A percentile compares a stretch with the other conserved stretches of the same genome.
phyloP scores from a whole-genome alignment of 2,797 vertebrate species.

The Cuniculus paca region DNA sequence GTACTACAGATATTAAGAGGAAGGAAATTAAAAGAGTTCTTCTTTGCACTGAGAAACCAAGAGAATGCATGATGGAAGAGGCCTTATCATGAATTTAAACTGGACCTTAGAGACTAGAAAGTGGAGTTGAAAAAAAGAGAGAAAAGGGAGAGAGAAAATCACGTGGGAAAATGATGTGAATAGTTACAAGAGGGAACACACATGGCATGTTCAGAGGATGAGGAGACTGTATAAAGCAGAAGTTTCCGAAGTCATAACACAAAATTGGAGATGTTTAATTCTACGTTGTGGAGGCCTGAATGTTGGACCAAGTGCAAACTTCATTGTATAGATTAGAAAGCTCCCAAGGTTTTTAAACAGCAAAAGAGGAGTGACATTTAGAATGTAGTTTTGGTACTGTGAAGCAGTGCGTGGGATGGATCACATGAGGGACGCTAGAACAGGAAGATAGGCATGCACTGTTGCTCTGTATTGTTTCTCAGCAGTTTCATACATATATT shows the following conservation, averaged over 20 bases:
- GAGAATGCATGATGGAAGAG: constrained; percentile 25
- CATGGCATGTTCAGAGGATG: background rate
- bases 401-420: background rate
- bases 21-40: background rate
- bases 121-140: background rate
- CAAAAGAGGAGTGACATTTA: background rate
- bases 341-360: constrained; percentile 35
- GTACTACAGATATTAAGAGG: background rate
- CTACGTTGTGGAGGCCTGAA: background rate
- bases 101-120: constrained; percentile 27
- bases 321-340: background rate
- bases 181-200: background rate
- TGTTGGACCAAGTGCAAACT: background rate
- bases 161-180: background rate
- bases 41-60: background rate
- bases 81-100: background rate
- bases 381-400: background rate
- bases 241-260: background rate
- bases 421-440: constrained; percentile 6
- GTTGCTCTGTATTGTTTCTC: constrained; percentile 21
- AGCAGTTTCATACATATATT: background rate
- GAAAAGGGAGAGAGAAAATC: background rate
- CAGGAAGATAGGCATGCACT: background rate
- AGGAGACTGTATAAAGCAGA: constrained; percentile 14
- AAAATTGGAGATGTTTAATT: constrained; percentile 27